Evolutionary conservation across 2,113 vertebrate species (phyloP).

Genomic region (Chamaetylas fuelleborni): DNA sequence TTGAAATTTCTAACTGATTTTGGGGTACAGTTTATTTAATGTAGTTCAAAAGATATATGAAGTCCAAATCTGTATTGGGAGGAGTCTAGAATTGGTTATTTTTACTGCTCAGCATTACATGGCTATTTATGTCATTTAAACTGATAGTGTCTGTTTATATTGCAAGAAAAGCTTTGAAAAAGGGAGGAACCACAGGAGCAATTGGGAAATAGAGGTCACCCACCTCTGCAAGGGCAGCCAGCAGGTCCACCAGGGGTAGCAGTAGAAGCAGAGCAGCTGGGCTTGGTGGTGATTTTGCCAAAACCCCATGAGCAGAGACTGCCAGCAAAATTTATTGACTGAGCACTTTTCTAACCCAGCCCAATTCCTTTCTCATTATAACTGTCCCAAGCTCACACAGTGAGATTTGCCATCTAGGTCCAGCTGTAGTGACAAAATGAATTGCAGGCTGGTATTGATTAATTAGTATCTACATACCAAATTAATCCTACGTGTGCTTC

Average conservation of each 20-base stretch:
- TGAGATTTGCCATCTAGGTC: neutral
- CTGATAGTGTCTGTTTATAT: neutral
- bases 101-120: neutral
- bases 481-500: neutral
- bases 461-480: neutral
- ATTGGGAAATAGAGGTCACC: neutral
- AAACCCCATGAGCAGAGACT: neutral
- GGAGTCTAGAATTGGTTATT: neutral
- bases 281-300: neutral
- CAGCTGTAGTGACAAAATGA: neutral
- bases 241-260: neutral
- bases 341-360: neutral
- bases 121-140: neutral
- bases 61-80: neutral
- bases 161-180: neutral
- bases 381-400: neutral
- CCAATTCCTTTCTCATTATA: neutral
- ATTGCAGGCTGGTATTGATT: neutral
- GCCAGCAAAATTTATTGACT: neutral
- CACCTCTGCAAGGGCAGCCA: neutral
- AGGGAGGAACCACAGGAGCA: fast-evolving
- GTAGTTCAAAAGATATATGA: neutral
- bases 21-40: neutral
- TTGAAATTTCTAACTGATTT: neutral
- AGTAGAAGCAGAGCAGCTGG: neutral